Conservation (phyloP, 1,140 invertebrate species). For the Drosophila micromelanica region DNA sequence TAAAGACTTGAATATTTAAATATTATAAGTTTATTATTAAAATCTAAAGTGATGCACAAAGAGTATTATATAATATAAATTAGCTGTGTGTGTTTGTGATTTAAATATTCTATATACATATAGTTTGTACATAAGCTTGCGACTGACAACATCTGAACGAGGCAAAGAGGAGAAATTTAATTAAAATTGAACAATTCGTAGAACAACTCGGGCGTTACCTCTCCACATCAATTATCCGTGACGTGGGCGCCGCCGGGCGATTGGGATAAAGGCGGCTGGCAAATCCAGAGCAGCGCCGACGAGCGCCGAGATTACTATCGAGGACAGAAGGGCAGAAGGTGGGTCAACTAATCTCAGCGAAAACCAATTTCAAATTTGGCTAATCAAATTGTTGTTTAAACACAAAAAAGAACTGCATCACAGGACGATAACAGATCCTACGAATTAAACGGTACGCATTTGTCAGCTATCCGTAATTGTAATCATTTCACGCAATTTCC, state of each 20-base stretch:
- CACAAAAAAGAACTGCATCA: slow-evolving; percentile 57
- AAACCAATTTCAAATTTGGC: background rate
- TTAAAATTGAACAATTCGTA: slow-evolving; percentile 46
- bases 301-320: slow-evolving; percentile 63
- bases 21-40: background rate
- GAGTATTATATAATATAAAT: slow-evolving; percentile 13
- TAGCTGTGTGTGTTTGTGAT: slow-evolving; percentile 5
- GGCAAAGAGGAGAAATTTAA: slow-evolving; percentile 6
- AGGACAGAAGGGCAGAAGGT: slow-evolving; percentile 65
- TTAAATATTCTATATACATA: slow-evolving; percentile 5
- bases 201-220: slow-evolving; percentile 75
- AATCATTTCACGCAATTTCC: slow-evolving; percentile 11
- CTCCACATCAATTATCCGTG: slow-evolving; percentile 81
- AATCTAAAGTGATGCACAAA: slow-evolving; percentile 9
- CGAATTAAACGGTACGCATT: slow-evolving; percentile 60
- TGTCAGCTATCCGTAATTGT: background rate
- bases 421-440: slow-evolving; percentile 68
- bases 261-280: slow-evolving; percentile 65
- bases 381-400: background rate
- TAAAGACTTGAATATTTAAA: slow-evolving; percentile 4
- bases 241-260: slow-evolving; percentile 82
- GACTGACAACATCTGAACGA: slow-evolving; percentile 1
- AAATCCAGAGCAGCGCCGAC: slow-evolving; percentile 73
- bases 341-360: slow-evolving; percentile 27
- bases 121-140: background rate